Evolutionary conservation across 2,888 invertebrate genomes (phyloP), one percentile per base, ranked within the genome.

Genomic region (Acleris emargana): DNA sequence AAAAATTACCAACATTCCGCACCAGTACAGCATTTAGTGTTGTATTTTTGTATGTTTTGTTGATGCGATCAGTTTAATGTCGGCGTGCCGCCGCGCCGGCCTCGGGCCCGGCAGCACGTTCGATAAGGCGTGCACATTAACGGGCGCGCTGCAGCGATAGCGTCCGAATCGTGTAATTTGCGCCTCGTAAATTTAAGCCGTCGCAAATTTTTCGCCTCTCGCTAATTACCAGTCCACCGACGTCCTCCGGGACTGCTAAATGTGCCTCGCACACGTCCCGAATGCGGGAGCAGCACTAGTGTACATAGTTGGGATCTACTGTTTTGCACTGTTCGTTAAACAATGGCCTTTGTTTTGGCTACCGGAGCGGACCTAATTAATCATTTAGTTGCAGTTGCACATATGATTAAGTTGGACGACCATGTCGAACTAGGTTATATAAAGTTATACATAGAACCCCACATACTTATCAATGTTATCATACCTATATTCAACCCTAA

Each of bases 111-210:
- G 76, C 80, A 76, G 73, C 79, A 75, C 76, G 82, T 82, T 86
- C 87, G 92, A 91, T 91, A 92, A 91, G 89, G 87, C 87, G 82
- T 84, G 87, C 88, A 89, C 91, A 91, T 91, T 89, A 91, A 88
- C 86, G 82, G 80, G 81, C 81, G 78, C 82, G 79, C 81, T 88
- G 89, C 86, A 87, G 83, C 89, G 89, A 90, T 91, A 91, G 88
- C 89, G 86, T 78, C 83, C 80, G 84, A 87, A 86, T 91, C 84
- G 87, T 88, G 90, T 90, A 91, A 91, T 92, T 92, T 92, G 89
- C 91, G 87, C 91, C 89, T 91, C 91, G 91, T 91, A 91, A 91
- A 91, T 92, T 91, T 87, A 86, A 89, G 84, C 88, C 82, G 88
- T 91, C 89, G 90, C 91, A 91, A 91, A 90, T 91, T 92, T 92